Conservation (phyloP, 2,113 vertebrate species). For the Columbina picui region DNA sequence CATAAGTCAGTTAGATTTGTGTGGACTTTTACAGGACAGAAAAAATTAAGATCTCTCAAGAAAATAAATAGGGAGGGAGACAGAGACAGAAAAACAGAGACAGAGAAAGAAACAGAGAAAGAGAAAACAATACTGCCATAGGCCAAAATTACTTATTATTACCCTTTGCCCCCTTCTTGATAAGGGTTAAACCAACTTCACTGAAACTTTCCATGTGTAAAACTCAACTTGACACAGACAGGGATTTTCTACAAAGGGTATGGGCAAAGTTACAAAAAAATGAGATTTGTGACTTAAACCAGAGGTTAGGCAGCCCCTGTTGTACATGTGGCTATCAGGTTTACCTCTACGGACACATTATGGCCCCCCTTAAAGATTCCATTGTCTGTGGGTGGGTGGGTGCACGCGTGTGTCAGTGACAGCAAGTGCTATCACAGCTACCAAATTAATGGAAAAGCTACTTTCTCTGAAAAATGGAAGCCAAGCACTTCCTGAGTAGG, state of each 20-base stretch:
- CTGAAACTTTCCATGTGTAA: background rate
- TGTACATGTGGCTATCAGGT: background rate
- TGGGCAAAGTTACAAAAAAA: background rate
- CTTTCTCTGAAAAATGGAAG: constrained; percentile 1
- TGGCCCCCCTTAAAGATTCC: background rate
- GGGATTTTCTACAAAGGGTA: background rate
- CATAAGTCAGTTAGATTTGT: background rate
- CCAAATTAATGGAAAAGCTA: background rate
- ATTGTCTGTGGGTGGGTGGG: background rate
- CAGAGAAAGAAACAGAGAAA: background rate
- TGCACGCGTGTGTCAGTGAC: background rate
- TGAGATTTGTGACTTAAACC: background rate
- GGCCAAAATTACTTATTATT: background rate
- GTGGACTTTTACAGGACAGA: background rate
- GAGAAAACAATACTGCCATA: background rate
- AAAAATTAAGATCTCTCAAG: background rate
- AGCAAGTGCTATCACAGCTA: background rate
- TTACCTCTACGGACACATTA: background rate
- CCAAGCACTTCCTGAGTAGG: background rate
- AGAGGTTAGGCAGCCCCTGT: background rate
- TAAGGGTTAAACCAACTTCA: constrained; percentile 20
- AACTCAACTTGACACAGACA: background rate
- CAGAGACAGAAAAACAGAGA: background rate
- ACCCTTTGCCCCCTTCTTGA: background rate
- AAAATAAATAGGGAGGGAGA: background rate